Percentiles rank a stretch among this genome's conserved stretches.
phyloP scores from a whole-genome alignment of 2,888 invertebrate species.

The Limnephilus lunatus region DNA sequence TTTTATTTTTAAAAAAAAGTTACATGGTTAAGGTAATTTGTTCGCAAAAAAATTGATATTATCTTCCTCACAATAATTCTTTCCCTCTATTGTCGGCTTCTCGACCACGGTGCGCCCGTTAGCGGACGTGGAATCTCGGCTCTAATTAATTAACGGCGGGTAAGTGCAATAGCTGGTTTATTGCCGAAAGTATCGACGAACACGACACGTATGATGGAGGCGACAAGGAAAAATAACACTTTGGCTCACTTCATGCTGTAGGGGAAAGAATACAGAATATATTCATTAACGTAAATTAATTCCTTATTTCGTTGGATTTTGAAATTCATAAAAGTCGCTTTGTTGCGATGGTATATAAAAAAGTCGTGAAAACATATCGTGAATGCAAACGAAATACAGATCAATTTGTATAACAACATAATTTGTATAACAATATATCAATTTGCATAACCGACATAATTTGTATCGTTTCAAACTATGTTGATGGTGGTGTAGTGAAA shows the following conservation, averaged over 20 bases:
- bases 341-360: background rate
- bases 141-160: background rate
- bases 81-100: background rate
- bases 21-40: too few species aligned
- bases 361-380: too few species aligned
- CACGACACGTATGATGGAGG: background rate
- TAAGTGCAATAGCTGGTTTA: background rate
- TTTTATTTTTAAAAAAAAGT: too few species aligned
- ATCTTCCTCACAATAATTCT: background rate
- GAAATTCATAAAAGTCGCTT: background rate
- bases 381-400: too few species aligned
- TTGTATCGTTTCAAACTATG: too few species aligned
- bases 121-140: background rate
- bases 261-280: background rate
- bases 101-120: background rate
- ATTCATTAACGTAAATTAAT: background rate
- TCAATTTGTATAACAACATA: too few species aligned
- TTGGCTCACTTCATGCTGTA: background rate
- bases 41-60: too few species aligned
- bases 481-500: too few species aligned
- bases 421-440: too few species aligned
- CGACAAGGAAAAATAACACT: background rate
- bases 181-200: background rate
- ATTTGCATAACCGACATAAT: too few species aligned
- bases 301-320: background rate